Evolutionary conservation across 2,888 invertebrate species (phyloP).

Genomic region (Choristoneura rosaceana): DNA sequence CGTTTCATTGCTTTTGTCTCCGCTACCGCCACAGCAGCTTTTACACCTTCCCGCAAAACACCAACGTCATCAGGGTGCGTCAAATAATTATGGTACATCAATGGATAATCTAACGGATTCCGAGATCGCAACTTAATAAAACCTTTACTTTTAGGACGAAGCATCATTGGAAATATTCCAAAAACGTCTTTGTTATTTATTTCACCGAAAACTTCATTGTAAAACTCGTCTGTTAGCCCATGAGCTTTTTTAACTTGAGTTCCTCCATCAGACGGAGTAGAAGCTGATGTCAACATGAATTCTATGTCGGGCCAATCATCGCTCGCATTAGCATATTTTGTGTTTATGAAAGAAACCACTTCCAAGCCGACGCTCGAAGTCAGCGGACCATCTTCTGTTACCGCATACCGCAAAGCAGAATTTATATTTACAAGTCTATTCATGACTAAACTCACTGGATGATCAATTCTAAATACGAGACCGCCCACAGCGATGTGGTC

Average conservation of each 20-base stretch:
- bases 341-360: conserved; percentile 94
- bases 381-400: conserved; percentile 94
- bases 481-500: conserved; percentile 96
- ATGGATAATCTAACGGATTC: conserved; percentile 92
- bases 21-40: conserved; percentile 92
- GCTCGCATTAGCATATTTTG: conserved; percentile 93
- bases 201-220: conserved; percentile 89
- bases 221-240: conserved; percentile 92
- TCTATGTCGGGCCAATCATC: conserved; percentile 97
- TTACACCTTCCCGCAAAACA: conserved; percentile 93
- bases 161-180: conserved; percentile 94
- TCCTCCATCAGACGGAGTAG: conserved; percentile 94
- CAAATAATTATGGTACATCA: conserved; percentile 96
- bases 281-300: conserved; percentile 94
- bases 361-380: conserved; percentile 95
- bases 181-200: conserved; percentile 91
- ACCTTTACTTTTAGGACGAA: conserved; percentile 95
- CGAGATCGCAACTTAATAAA: conserved; percentile 89
- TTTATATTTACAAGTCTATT: conserved; percentile 93
- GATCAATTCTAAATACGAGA: conserved; percentile 91
- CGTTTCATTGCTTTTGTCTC: conserved; percentile 91
- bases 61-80: conserved; percentile 94
- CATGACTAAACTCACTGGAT: conserved; percentile 92
- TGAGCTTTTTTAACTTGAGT: conserved; percentile 92
- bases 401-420: conserved; percentile 92